Conservation (phyloP, 2,888 invertebrate genomes). For the Cephus spinipes region DNA sequence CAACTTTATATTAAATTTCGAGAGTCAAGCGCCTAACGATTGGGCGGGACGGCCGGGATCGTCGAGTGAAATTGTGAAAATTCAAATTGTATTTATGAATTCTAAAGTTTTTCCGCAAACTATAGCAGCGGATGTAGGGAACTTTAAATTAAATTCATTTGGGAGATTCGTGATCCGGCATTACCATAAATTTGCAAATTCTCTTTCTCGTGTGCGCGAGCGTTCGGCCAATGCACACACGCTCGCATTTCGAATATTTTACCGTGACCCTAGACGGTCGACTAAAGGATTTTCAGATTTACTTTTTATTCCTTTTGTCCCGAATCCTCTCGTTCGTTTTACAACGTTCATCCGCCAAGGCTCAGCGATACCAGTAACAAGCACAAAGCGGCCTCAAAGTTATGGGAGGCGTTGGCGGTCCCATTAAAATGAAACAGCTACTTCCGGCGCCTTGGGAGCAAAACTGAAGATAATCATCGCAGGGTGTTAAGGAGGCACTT, state of each 20-base stretch:
- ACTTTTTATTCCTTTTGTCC: too few species aligned
- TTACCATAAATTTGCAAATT: constrained; percentile 60
- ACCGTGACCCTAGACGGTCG: neutral
- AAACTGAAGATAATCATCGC: too few species aligned
- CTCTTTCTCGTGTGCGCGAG: constrained; percentile 9
- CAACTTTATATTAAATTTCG: constrained; percentile 38
- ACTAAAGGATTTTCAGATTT: too few species aligned
- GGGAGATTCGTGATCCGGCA: constrained; percentile 55
- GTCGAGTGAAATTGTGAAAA: constrained; percentile 34
- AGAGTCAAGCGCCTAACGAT: constrained; percentile 34
- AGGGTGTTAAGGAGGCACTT: too few species aligned
- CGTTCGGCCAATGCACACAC: neutral
- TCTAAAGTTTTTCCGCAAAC: constrained; percentile 51
- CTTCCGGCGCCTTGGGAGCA: too few species aligned
- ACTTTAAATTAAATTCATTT: constrained; percentile 61
- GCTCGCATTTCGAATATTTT: constrained; percentile 2
- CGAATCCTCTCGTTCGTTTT: too few species aligned
- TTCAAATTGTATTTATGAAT: constrained; percentile 58
- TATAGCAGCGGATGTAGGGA: constrained; percentile 42
- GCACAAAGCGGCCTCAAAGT: too few species aligned
- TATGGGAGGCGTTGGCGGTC: too few species aligned
- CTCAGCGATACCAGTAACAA: too few species aligned
- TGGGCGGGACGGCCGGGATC: constrained; percentile 21
- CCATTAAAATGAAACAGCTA: too few species aligned
- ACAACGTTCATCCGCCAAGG: too few species aligned